A percentile compares a stretch with the other conserved stretches of the same genome.
Evolutionary conservation across 2,888 invertebrate genomes (phyloP).

Genomic region (Archips crataeganus): DNA sequence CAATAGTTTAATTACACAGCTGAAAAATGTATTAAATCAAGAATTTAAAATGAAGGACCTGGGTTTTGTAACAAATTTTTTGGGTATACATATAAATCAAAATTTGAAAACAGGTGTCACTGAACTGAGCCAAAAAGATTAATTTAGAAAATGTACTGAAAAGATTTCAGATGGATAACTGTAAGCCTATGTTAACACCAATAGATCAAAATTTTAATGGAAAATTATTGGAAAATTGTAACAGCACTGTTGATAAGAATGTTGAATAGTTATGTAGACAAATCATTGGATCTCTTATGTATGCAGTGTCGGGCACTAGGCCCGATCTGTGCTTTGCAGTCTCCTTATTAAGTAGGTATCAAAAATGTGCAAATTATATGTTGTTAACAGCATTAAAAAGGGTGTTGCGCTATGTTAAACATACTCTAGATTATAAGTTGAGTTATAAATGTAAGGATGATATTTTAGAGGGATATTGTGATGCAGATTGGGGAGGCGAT

Average conservation of each 20-base stretch:
- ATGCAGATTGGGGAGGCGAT: not conserved
- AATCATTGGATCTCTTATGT: not conserved
- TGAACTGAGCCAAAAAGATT: conserved; percentile 42
- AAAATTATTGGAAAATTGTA: not conserved
- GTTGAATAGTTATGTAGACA: not conserved
- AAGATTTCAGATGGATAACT: not conserved
- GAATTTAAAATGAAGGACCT: conserved; percentile 47
- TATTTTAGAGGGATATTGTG: not conserved
- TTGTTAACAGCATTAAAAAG: not conserved
- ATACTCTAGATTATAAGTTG: not conserved
- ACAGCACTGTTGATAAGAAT: not conserved
- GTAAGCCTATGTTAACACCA: not conserved
- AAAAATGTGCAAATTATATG: not conserved
- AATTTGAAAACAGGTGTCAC: conserved; percentile 40
- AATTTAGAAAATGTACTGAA: conserved; percentile 24
- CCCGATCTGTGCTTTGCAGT: not conserved
- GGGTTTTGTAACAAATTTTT: conserved; percentile 41
- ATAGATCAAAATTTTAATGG: not conserved
- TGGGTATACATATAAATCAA: conserved; percentile 44
- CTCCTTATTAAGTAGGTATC: not conserved
- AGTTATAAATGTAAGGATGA: not conserved
- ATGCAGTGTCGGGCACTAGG: not conserved
- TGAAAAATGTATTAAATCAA: conserved; percentile 24
- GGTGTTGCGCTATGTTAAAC: not conserved
- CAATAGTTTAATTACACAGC: conserved; percentile 18